A percentile compares a stretch with the other conserved stretches of the same genome.
phyloP scores from a whole-genome alignment of 2,888 invertebrate species.

The Thereva unica region DNA sequence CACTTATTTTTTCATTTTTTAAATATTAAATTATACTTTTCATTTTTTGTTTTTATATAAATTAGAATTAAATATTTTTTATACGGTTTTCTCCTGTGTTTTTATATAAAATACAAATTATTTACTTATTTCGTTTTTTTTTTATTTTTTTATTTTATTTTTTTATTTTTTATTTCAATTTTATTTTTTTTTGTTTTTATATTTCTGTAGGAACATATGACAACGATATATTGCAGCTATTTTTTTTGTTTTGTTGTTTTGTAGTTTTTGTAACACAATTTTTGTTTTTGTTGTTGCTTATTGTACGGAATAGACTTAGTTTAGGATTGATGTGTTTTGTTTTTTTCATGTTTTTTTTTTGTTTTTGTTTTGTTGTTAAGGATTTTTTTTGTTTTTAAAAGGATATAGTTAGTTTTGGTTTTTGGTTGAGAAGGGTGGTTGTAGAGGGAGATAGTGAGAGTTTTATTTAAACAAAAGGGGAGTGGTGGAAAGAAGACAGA shows the following conservation, averaged over 20 bases:
- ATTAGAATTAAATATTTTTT: conserved; percentile 36
- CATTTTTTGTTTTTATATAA: conserved; percentile 12
- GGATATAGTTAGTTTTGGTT: too few relatives aligned
- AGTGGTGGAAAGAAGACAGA: too few relatives aligned
- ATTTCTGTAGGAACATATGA: conserved; percentile 59
- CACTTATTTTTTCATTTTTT: conserved; percentile 2
- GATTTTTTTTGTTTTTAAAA: too few relatives aligned
- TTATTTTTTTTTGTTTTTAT: conserved; percentile 47
- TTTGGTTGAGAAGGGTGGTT: too few relatives aligned
- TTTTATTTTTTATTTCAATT: conserved; percentile 45
- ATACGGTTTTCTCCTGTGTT: conserved; percentile 30
- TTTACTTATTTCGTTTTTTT: conserved; percentile 39
- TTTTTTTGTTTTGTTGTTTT: conserved; percentile 45
- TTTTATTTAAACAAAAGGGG: too few relatives aligned
- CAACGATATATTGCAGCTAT: conserved; percentile 60
- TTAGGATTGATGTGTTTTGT: conserved; percentile 41
- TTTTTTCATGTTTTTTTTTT: conserved; percentile 31
- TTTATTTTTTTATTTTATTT: conserved; percentile 41
- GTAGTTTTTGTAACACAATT: conserved; percentile 36
- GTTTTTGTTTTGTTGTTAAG: neutral
- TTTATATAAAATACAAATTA: conserved; percentile 40
- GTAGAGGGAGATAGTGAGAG: too few relatives aligned
- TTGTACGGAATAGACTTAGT: conserved; percentile 38
- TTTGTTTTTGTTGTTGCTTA: conserved; percentile 43
- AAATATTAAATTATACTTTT: conserved; percentile 26